Evolutionary conservation across 2,888 invertebrate genomes (phyloP).

Genomic region (Macrosoma leucophasiata): DNA sequence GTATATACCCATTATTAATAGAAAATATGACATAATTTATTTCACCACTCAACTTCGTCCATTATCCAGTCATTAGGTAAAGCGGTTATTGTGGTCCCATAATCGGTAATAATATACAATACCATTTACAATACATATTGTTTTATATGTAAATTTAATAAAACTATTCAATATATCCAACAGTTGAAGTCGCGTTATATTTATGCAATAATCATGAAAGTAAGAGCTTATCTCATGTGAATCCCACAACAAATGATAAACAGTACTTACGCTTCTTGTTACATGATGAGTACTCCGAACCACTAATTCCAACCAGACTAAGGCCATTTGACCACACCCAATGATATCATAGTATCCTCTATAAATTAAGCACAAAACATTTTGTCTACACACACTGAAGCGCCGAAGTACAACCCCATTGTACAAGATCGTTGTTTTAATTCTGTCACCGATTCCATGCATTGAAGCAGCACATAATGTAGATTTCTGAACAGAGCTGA

Average conservation of each 20-base stretch:
- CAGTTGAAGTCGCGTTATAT: slow-evolving; percentile 46
- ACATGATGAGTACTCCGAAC: slow-evolving; percentile 43
- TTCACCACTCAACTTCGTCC: too few relatives aligned
- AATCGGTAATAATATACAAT: too few relatives aligned
- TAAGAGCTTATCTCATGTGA: slow-evolving; percentile 51
- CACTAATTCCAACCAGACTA: slow-evolving; percentile 46
- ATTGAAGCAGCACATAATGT: slow-evolving; percentile 50
- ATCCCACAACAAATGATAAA: slow-evolving; percentile 64
- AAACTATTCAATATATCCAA: slow-evolving; percentile 1
- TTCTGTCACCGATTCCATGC: slow-evolving; percentile 67
- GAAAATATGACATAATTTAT: too few relatives aligned
- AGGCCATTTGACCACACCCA: slow-evolving; percentile 41
- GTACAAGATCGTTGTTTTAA: slow-evolving; percentile 36
- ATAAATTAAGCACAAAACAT: slow-evolving; percentile 55
- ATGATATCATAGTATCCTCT: slow-evolving; percentile 35
- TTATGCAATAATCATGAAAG: slow-evolving; percentile 54
- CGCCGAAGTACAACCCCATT: slow-evolving; percentile 40
- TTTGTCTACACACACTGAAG: slow-evolving; percentile 68
- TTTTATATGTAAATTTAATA: too few relatives aligned
- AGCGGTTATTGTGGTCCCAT: too few relatives aligned
- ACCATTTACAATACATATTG: too few relatives aligned
- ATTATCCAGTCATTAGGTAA: too few relatives aligned
- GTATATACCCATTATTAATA: too few relatives aligned
- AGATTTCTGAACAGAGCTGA: slow-evolving; percentile 20
- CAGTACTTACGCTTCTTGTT: slow-evolving; percentile 59